Evolutionary conservation across 1,140 invertebrate genomes (phyloP), one percentile per base, ranked within the genome.

Genomic region (Elysia chlorotica): DNA sequence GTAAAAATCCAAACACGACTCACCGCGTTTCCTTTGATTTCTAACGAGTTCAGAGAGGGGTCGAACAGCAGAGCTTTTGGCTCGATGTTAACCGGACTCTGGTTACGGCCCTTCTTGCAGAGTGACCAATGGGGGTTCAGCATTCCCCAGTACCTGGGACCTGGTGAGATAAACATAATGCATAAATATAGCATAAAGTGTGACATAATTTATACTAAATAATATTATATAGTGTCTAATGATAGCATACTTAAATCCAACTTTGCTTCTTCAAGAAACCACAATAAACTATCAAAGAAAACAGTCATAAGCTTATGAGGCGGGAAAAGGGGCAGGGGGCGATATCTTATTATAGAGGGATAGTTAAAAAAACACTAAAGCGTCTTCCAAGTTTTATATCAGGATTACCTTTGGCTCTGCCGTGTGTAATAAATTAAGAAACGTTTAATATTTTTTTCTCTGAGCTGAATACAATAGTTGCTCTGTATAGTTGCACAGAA

Each of bases 51-150:
- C 73, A 98, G 90, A 88, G 95, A 95, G 30, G 95, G 95, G 89
- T 99, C 96, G 88, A 95, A 98, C 53, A 98, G 91, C 66, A 99
- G 91, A 83, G 93, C 93, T 80, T 91, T 91, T 1, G 96, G 96
- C 83, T 98, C 95, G 72, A 99, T 90, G 89, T 98, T 96, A 78
- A 98, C 95, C 21, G 96, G 96, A 21, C 95, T 97, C 89, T 99
- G 96, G 82, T 95, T 90, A 79, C 94, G 91, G 74, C 96, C 96
- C 87, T 96, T 96, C 89, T 93, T 94, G 90, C 97, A 99, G 48
- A 98, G 90, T 77, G 92, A 94, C 96, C 96, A 98, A 85, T 97
- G 94, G 41, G 95, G 95, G 89, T 98, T 97, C 83, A 98, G 95
- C 59, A 97, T 90, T 72, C 96, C 96, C 96, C 96, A 98, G 88